Conservation (phyloP, 1,140 invertebrate genomes). For the Drosophila pandora region DNA sequence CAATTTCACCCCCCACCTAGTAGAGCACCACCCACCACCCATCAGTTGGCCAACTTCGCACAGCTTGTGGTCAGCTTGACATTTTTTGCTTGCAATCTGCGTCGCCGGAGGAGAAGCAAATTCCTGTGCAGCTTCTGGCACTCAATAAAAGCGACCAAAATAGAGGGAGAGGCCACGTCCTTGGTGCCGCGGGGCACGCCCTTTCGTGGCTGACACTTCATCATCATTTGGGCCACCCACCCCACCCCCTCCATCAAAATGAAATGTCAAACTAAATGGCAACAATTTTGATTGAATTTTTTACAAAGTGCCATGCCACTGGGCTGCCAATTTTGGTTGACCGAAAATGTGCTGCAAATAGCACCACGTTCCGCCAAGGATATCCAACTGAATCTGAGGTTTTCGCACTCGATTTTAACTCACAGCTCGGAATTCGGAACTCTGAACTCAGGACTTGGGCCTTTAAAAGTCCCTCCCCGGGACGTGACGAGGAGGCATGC, state of each 20-base stretch:
- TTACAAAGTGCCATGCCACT: conserved; percentile 34
- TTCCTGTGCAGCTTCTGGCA: conserved; percentile 62
- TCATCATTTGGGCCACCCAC: conserved; percentile 63
- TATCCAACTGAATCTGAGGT: conserved; percentile 66
- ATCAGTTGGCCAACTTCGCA: conserved; percentile 44
- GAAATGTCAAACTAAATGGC: conserved; percentile 82
- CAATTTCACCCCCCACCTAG: conserved; percentile 59
- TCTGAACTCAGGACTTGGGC: conserved; percentile 23
- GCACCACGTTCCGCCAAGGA: conserved; percentile 61
- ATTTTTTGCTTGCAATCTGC: conserved; percentile 52
- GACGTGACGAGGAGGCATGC: conserved; percentile 58
- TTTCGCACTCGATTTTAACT: conserved; percentile 43
- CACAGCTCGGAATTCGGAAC: not conserved
- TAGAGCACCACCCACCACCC: not conserved
- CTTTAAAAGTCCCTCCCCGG: conserved; percentile 35
- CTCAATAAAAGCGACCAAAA: conserved; percentile 58
- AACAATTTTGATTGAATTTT: conserved; percentile 82
- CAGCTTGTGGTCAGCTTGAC: conserved; percentile 69
- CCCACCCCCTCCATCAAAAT: conserved; percentile 63
- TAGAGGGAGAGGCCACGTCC: conserved; percentile 7
- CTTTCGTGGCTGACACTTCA: conserved; percentile 61
- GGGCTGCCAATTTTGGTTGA: conserved; percentile 35
- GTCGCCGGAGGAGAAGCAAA: conserved; percentile 37
- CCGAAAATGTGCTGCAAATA: conserved; percentile 45
- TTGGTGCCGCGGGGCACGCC: conserved; percentile 41